phyloP scores from a whole-genome alignment of 2,888 invertebrate species.

The Patella ulyssiponensis region DNA sequence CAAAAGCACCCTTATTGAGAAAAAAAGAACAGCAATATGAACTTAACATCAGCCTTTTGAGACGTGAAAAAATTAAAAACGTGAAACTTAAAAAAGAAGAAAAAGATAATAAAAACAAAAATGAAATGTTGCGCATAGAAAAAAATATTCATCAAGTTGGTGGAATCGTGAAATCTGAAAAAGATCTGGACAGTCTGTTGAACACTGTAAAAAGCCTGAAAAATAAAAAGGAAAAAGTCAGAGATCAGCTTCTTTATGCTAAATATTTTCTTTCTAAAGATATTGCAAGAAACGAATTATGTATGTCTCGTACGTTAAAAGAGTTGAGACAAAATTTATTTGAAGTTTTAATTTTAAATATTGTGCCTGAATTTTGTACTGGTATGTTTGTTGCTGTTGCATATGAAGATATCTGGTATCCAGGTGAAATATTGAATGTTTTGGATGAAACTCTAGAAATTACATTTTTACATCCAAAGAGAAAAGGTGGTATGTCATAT shows the following conservation, averaged over 20 bases:
- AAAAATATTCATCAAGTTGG: too few relatives aligned
- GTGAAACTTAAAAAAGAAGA: too few relatives aligned
- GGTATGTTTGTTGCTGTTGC: neutral
- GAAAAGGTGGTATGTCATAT: slow-evolving; percentile 9
- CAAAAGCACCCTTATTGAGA: neutral
- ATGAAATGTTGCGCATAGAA: too few relatives aligned
- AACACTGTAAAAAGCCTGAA: neutral
- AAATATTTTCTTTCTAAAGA: slow-evolving; percentile 12
- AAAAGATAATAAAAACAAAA: too few relatives aligned
- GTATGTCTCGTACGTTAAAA: too few relatives aligned
- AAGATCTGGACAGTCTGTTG: neutral
- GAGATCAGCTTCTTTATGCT: slow-evolving; percentile 4
- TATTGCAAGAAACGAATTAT: neutral
- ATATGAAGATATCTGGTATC: slow-evolving; percentile 16
- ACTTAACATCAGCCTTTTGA: too few relatives aligned
- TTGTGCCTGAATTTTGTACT: neutral
- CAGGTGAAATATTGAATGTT: neutral
- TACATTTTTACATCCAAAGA: slow-evolving; percentile 11
- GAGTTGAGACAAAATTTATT: neutral
- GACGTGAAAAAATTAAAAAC: too few relatives aligned
- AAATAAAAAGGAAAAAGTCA: neutral
- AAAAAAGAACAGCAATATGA: neutral
- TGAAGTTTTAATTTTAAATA: neutral
- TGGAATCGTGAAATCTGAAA: neutral
- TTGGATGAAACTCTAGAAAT: neutral